Evolutionary conservation across 1,140 invertebrate species (phyloP).

Genomic region (Saccostrea cuccullata): DNA sequence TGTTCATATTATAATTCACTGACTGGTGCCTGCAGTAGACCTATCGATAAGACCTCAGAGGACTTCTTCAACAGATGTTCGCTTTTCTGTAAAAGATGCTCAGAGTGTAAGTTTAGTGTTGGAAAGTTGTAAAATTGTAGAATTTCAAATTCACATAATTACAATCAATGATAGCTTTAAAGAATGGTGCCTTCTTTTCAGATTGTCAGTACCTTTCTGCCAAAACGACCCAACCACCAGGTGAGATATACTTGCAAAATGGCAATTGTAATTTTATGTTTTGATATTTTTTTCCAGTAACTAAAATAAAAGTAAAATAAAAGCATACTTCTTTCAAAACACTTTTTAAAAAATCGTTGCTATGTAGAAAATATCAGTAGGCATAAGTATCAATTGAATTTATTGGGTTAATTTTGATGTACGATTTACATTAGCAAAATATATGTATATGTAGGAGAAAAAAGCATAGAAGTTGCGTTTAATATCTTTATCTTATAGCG

Average conservation of each 20-base stretch:
- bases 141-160: background rate
- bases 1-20: background rate
- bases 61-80: background rate
- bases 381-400: too few relatives aligned
- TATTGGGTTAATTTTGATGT: too few relatives aligned
- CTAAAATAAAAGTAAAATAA: too few relatives aligned
- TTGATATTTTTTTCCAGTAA: too few relatives aligned
- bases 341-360: too few relatives aligned
- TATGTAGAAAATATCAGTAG: too few relatives aligned
- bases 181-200: background rate
- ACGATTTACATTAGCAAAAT: too few relatives aligned
- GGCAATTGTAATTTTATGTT: too few relatives aligned
- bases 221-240: background rate
- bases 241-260: background rate
- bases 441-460: too few relatives aligned
- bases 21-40: background rate
- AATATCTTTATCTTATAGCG: too few relatives aligned
- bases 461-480: too few relatives aligned
- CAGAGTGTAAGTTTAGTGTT: background rate
- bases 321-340: too few relatives aligned
- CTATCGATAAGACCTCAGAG: background rate
- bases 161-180: background rate
- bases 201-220: background rate
- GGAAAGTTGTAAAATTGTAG: background rate
- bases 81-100: constrained; percentile 2